Base-by-base conservation (phyloP, 2,888 invertebrate species). In the Stenotaenia linearis region DNA sequence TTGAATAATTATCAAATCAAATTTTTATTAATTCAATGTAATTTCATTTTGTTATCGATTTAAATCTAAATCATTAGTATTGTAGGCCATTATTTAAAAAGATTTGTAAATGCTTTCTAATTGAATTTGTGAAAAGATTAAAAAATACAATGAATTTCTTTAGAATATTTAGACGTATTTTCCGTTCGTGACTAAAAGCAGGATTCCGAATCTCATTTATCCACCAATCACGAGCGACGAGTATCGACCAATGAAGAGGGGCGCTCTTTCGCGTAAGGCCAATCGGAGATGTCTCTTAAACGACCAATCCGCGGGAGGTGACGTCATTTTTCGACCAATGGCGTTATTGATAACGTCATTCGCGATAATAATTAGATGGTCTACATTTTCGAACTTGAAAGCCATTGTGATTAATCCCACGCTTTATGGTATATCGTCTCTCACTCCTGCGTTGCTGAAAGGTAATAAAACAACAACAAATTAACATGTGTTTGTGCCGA, bases 331-430 rank as follows among this genome's bases (percentile, higher is more conserved):
- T 12, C 6, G 4, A 15, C 45, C 45, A 9, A 45, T 45, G 6
- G 12, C n/a, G 18, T 7, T 12, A 5, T 3, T 4, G 45, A 9
- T 74, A 15, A 74, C 74, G 74, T 74, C 74, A 74, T 21, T 74
- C n/a, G 12, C 15, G 25, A 74, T 74, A 28, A 74, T 28, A 74
- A 74, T 74, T 74, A 28, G 12, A 23, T 28, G 9, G 4, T 74
- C 45, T 28, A 28, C 74, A 28, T 23, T 74, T 74, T 74, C 25
- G 74, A 74, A 74, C 74, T 23, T 74, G 74, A 28, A 74, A 28
- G 74, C 74, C 74, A 74, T 74, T 74, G 74, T 74, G 74, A 28
- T 5, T 7, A 5, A 74, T 74, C 23, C 74, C 74, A 74, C 74
- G 74, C 74, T 74, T 74, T 74, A 28, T 74, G 74, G 74, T 28